These are phyloP conservation scores for Ditula angustiorana DNA, from an alignment of 2,888 invertebrate genomes.

Conservation along the genomic window DNA sequence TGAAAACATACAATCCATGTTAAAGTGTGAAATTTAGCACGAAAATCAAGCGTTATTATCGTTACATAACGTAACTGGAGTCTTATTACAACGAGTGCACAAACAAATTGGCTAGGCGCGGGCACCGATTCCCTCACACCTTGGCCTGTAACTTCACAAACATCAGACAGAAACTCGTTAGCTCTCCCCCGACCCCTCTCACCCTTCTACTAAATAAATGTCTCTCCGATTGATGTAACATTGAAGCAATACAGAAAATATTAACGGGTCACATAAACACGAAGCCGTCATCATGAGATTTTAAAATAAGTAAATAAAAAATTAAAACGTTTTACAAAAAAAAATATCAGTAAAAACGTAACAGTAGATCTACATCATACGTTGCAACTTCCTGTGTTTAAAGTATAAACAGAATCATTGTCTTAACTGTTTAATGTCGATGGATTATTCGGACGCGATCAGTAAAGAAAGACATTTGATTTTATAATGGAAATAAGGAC, in stretches of 20 bases:
- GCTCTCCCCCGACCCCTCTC: constrained; percentile 50
- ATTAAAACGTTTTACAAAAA: too few species aligned
- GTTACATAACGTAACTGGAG: background rate
- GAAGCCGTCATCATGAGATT: background rate
- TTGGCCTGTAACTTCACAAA: constrained; percentile 63
- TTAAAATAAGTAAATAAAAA: too few species aligned
- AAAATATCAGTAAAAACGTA: too few species aligned
- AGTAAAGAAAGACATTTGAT: too few species aligned
- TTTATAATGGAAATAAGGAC: too few species aligned
- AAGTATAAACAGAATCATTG: too few species aligned
- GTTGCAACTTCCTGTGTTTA: too few species aligned
- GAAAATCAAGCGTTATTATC: background rate
- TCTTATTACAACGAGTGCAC: background rate
- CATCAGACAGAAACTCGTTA: constrained; percentile 66
- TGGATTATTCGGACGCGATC: too few species aligned
- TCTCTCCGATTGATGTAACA: constrained; percentile 50
- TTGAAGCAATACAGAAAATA: constrained; percentile 7
- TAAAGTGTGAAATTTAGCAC: too few species aligned
- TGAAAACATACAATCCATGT: too few species aligned
- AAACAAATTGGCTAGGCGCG: constrained; percentile 29
- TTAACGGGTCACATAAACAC: background rate
- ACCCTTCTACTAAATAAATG: constrained; percentile 53
- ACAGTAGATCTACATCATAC: too few species aligned
- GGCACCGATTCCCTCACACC: constrained; percentile 43
- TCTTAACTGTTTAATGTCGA: too few species aligned